phyloP scores from a whole-genome alignment of 2,113 vertebrate species.

The Triplophysa siluroides region DNA sequence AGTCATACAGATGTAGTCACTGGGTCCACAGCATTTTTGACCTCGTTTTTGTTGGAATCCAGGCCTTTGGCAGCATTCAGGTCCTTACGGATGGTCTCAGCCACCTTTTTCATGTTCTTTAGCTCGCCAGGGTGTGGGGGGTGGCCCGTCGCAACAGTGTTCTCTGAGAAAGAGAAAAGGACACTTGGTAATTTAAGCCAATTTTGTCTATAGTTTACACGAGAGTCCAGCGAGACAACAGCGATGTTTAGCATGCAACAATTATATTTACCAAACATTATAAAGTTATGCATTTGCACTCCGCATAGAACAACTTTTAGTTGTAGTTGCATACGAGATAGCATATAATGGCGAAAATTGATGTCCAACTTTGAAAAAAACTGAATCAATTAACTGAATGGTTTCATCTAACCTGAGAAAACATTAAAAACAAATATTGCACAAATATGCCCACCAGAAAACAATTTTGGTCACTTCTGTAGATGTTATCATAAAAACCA shows the following conservation, averaged over 20 bases:
- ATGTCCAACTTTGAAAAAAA: too few species aligned
- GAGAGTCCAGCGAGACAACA: not conserved
- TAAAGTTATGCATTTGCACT: too few species aligned
- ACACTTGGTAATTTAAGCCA: not conserved
- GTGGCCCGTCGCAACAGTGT: conserved; percentile 91
- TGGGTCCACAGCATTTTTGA: conserved; percentile 93
- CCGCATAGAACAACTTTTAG: too few species aligned
- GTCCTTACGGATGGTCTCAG: conserved; percentile 93
- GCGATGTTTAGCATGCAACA: not conserved
- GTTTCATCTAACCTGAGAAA: too few species aligned
- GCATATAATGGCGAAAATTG: too few species aligned
- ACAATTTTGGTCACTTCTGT: too few species aligned
- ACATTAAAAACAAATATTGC: too few species aligned
- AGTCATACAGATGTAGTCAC: conserved; percentile 96
- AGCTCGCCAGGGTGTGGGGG: conserved; percentile 95
- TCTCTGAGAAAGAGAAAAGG: conserved; percentile 64
- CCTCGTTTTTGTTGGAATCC: conserved; percentile 99
- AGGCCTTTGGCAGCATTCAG: conserved; percentile 95
- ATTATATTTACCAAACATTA: not conserved
- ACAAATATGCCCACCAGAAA: too few species aligned
- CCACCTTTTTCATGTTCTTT: conserved; percentile 94
- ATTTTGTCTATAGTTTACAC: too few species aligned
- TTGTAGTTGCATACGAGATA: too few species aligned
- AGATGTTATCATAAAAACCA: too few species aligned
- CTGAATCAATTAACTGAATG: too few species aligned